Conservation (phyloP, 2,797 vertebrate species). For the Lacerta bilineata region DNA sequence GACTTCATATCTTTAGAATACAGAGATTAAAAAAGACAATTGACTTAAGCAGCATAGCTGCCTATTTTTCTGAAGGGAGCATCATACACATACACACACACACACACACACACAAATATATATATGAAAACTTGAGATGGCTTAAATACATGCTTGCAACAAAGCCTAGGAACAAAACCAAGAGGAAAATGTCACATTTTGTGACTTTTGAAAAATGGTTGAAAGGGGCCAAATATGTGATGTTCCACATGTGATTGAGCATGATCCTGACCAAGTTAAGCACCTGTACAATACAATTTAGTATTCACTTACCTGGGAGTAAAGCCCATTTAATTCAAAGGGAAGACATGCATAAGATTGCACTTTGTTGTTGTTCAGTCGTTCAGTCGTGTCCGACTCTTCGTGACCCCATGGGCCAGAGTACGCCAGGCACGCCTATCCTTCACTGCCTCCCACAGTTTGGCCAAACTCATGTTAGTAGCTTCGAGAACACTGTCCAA, state of each 20-base stretch:
- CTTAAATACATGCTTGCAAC: background rate
- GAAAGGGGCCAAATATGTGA: background rate
- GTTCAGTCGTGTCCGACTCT: too few species aligned
- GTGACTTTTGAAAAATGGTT: background rate
- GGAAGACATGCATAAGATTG: background rate
- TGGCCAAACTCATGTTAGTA: too few species aligned
- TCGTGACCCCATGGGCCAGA: too few species aligned
- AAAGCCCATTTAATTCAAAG: background rate
- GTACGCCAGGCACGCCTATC: too few species aligned
- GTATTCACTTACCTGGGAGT: background rate
- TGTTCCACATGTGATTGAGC: background rate
- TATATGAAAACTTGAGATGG: too few species aligned
- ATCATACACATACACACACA: too few species aligned
- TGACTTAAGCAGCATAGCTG: background rate
- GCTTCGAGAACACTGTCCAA: too few species aligned
- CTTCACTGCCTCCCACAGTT: too few species aligned
- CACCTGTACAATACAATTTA: background rate
- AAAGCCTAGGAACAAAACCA: background rate
- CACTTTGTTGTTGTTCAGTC: too few species aligned
- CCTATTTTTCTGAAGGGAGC: background rate
- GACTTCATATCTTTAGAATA: conserved; percentile 15
- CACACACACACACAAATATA: too few species aligned
- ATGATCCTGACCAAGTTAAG: background rate
- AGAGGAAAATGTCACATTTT: background rate
- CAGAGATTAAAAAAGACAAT: background rate